phyloP scores from a whole-genome alignment of 1,140 invertebrate genomes.

The Daktulosphaira vitifoliae region DNA sequence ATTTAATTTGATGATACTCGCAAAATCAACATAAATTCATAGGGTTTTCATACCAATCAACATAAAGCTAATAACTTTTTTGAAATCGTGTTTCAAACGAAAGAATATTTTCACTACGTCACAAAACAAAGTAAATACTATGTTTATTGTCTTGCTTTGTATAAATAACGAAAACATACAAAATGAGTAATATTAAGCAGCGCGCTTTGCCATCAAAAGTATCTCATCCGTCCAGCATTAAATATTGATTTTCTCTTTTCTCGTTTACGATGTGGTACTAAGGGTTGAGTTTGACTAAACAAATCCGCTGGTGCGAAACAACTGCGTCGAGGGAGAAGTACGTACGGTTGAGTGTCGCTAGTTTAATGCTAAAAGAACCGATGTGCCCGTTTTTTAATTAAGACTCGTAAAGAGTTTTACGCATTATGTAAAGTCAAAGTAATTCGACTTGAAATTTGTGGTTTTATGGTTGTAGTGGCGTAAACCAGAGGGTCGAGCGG shows the following conservation, averaged over 20 bases:
- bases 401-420: conserved; percentile 28
- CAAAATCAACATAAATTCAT: no score
- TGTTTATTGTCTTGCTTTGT: no score
- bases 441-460: conserved; percentile 7
- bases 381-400: conserved; percentile 21
- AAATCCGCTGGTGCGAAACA: not conserved
- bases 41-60: no score
- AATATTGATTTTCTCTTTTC: conserved; percentile 28
- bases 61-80: no score
- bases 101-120: no score
- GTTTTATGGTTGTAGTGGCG: not conserved
- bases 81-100: no score
- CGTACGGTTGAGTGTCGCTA: conserved; percentile 13
- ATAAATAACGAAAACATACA: conserved; percentile 2
- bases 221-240: conserved; percentile 20
- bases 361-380: conserved; percentile 18
- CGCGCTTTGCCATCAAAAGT: conserved; percentile 6
- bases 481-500: not conserved
- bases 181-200: conserved; percentile 12
- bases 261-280: not conserved
- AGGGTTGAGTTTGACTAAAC: not conserved
- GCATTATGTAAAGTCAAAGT: conserved; percentile 12
- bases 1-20: no score
- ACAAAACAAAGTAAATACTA: no score
- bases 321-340: not conserved